Evolutionary conservation across 2,797 vertebrate genomes (phyloP).

Genomic region (Capromys pilorides): DNA sequence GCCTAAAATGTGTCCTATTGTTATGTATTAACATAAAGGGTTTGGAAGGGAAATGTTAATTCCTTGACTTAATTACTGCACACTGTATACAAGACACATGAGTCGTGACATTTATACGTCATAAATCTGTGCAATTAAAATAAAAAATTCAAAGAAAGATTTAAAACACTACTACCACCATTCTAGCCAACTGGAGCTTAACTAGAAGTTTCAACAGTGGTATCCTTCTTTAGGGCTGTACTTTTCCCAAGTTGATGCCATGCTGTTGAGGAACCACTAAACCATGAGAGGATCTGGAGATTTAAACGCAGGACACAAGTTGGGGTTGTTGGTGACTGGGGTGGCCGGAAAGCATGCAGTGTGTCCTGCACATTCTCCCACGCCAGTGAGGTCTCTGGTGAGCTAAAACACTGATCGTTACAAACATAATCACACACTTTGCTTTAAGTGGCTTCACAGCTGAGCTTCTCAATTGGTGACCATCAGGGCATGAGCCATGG

Average conservation of each 20-base stretch:
- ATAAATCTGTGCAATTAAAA: background rate
- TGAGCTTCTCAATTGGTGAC: slow-evolving; percentile 52
- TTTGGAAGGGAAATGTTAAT: background rate
- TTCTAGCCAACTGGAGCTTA: background rate
- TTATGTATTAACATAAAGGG: background rate
- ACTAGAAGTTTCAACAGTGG: background rate
- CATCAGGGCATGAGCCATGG: slow-evolving; percentile 59
- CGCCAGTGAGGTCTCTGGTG: slow-evolving; percentile 16
- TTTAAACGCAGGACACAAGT: background rate
- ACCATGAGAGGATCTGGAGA: background rate
- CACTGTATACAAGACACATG: background rate
- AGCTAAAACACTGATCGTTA: slow-evolving; percentile 17
- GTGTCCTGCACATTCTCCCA: background rate
- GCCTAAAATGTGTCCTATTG: background rate
- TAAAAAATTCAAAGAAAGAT: background rate
- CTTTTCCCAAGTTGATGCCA: background rate
- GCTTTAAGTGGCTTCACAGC: slow-evolving; percentile 68
- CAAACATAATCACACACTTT: slow-evolving; percentile 59
- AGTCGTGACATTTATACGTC: background rate
- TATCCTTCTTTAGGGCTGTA: background rate
- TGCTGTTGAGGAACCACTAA: background rate
- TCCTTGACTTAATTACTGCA: background rate
- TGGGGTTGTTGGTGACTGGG: background rate
- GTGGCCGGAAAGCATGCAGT: background rate
- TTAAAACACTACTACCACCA: background rate